These are phyloP conservation scores for Ptilonorhynchus violaceus DNA, from an alignment of 2,113 vertebrate genomes.

Conservation along the genomic window DNA sequence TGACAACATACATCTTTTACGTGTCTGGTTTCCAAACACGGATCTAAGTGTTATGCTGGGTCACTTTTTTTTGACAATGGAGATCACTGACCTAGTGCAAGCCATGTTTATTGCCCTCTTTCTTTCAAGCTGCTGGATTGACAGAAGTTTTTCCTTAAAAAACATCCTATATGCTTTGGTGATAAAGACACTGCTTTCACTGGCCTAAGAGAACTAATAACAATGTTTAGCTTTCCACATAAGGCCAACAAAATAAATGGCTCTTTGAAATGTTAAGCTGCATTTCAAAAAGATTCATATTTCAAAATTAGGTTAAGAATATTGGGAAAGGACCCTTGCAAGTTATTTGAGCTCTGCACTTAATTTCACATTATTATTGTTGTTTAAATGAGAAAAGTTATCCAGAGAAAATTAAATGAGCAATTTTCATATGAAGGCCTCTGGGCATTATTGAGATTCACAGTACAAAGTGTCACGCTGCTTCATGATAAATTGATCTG, in stretches of 20 bases:
- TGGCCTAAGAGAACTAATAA: not conserved
- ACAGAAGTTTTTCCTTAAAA: not conserved
- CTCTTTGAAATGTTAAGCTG: not conserved
- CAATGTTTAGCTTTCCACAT: not conserved
- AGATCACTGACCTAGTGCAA: not conserved
- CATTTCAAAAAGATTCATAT: not conserved
- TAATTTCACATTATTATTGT: not conserved
- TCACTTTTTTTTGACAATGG: not conserved
- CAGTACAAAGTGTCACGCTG: not conserved
- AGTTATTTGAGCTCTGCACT: not conserved
- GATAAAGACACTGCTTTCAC: not conserved
- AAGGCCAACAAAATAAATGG: not conserved
- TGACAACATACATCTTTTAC: not conserved
- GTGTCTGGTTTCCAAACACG: not conserved
- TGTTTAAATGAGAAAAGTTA: constrained; percentile 41
- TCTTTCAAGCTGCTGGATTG: not conserved
- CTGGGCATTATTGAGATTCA: not conserved
- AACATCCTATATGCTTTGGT: not conserved
- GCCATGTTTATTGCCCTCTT: not conserved
- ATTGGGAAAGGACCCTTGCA: not conserved
- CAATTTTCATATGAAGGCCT: constrained; percentile 1
- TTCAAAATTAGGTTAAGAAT: not conserved
- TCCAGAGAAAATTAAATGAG: constrained; percentile 40
- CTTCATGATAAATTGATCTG: constrained; percentile 42
- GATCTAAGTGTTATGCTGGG: not conserved